phyloP scores from a whole-genome alignment of 64 coral and sea anemone species.

The Montipora sp. region DNA sequence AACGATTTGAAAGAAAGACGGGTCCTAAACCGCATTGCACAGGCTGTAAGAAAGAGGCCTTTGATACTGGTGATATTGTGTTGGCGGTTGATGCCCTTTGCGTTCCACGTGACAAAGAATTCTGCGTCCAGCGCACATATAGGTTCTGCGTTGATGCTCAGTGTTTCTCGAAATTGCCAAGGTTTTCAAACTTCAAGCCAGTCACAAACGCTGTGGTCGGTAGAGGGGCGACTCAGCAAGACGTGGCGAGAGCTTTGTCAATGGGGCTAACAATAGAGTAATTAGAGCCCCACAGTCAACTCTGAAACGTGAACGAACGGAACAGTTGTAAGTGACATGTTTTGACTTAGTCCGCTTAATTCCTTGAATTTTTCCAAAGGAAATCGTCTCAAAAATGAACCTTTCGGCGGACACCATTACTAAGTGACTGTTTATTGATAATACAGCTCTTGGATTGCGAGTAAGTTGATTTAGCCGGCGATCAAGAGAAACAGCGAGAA shows the following conservation, averaged over 20 bases:
- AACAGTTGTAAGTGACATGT: neutral
- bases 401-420: neutral
- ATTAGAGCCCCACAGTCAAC: neutral
- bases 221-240: slow-evolving; percentile 4
- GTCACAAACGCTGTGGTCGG: neutral
- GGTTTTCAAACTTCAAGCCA: slow-evolving; percentile 12
- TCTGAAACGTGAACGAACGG: slow-evolving; percentile 16
- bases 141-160: neutral
- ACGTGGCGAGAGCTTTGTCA: neutral
- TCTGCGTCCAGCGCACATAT: neutral
- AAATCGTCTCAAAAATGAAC: slow-evolving; percentile 1
- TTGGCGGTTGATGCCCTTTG: neutral
- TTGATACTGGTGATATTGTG: too few relatives aligned
- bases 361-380: neutral
- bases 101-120: neutral
- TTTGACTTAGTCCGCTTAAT: neutral
- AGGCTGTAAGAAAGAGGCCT: too few relatives aligned
- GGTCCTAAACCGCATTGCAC: too few relatives aligned
- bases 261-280: slow-evolving; percentile 16
- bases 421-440: too few relatives aligned
- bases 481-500: too few relatives aligned
- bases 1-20: too few relatives aligned
- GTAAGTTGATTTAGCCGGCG: too few relatives aligned
- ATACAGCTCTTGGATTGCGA: too few relatives aligned
- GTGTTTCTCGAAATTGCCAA: slow-evolving; percentile 2